Evolutionary conservation across 92 coral and sea anemone species (phyloP).

Genomic region (Actinostola sp.): DNA sequence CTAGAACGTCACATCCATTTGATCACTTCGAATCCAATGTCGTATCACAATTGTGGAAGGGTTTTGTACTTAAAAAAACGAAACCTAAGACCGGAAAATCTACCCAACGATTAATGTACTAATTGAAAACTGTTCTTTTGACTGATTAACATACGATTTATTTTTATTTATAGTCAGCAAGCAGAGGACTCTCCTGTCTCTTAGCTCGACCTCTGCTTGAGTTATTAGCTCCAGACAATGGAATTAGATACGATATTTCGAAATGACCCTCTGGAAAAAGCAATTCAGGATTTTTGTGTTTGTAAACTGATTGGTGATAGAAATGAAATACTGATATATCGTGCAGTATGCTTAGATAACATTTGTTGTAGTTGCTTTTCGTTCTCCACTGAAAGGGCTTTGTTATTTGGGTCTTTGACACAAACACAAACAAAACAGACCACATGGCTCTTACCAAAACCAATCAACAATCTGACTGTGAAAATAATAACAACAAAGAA

Average conservation of each 20-base stretch:
- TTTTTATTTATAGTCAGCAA: slow-evolving; percentile 21
- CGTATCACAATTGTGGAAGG: slow-evolving; percentile 8
- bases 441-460: slow-evolving; percentile 32
- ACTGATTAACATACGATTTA: slow-evolving; percentile 27
- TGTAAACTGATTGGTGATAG: not conserved
- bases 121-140: slow-evolving; percentile 44
- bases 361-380: slow-evolving; percentile 19
- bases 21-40: not conserved
- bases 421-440: slow-evolving; percentile 51
- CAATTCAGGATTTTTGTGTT: not conserved
- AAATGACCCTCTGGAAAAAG: slow-evolving; percentile 11
- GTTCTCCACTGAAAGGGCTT: slow-evolving; percentile 21
- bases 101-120: slow-evolving; percentile 31
- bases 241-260: slow-evolving; percentile 21
- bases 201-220: slow-evolving; percentile 14
- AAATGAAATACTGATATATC: slow-evolving; percentile 18
- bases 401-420: slow-evolving; percentile 19
- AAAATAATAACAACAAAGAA: slow-evolving; percentile 31
- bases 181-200: not conserved
- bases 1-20: slow-evolving; percentile 9
- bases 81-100: slow-evolving; percentile 18
- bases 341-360: slow-evolving; percentile 16
- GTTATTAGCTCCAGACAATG: slow-evolving; percentile 18
- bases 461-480: slow-evolving; percentile 29
- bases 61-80: slow-evolving; percentile 22